These are phyloP conservation scores for Phlogophora meticulosa DNA, from an alignment of 2,888 invertebrate genomes.

Conservation along the genomic window DNA sequence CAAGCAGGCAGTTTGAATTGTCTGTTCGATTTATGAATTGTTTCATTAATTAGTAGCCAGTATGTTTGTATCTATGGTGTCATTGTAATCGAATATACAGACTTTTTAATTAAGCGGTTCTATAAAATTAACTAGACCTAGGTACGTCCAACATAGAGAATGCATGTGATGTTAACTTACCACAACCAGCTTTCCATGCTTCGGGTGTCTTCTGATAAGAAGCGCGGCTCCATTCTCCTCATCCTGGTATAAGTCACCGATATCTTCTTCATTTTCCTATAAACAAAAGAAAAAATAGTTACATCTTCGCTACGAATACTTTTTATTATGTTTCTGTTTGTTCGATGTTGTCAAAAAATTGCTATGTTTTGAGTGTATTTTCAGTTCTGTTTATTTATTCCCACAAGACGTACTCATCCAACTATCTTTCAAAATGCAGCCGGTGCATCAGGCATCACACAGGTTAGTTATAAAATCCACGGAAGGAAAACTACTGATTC, in stretches of 20 bases:
- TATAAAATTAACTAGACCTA: not conserved
- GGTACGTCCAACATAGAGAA: not conserved
- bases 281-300: conserved; percentile 65
- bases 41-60: not conserved
- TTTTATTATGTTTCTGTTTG: too few relatives aligned
- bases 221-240: conserved; percentile 96
- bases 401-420: too few relatives aligned
- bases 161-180: conserved; percentile 91
- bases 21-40: conserved; percentile 28
- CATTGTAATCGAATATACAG: not conserved
- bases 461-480: too few relatives aligned
- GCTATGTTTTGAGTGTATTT: too few relatives aligned
- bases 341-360: too few relatives aligned
- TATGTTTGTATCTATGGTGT: not conserved
- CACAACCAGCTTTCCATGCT: conserved; percentile 95
- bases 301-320: not conserved
- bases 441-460: too few relatives aligned
- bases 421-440: not conserved
- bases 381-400: too few relatives aligned
- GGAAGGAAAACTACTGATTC: conserved; percentile 32
- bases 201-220: conserved; percentile 95
- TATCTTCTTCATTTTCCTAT: conserved; percentile 92
- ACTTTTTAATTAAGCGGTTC: not conserved
- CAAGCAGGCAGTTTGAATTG: not conserved
- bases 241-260: conserved; percentile 97